Percentiles rank a stretch among this genome's conserved stretches.
These are phyloP conservation scores for Ophraella communa DNA, from an alignment of 2,888 invertebrate species.

Conservation along the genomic window DNA sequence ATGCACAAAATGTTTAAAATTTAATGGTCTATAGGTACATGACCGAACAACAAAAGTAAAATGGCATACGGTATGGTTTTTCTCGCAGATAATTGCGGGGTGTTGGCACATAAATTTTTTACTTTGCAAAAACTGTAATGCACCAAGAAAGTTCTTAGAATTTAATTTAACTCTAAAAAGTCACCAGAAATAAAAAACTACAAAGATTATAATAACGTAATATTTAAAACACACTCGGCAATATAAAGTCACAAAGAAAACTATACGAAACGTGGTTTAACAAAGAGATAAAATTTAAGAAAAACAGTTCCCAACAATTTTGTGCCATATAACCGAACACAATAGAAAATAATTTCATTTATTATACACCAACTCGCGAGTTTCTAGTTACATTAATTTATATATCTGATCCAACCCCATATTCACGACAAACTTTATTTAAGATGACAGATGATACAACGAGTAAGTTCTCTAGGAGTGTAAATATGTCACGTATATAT, in stretches of 20 bases:
- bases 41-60: neutral
- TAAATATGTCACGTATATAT: neutral
- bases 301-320: too few relatives aligned
- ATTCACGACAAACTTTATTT: neutral
- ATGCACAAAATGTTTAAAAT: neutral
- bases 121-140: too few relatives aligned
- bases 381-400: neutral
- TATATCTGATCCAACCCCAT: neutral
- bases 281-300: too few relatives aligned
- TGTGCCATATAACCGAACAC: too few relatives aligned
- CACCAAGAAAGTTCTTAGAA: too few relatives aligned
- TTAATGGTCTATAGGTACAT: neutral
- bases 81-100: neutral
- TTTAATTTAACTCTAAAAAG: too few relatives aligned
- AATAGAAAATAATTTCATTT: too few relatives aligned
- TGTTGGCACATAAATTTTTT: neutral
- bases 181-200: too few relatives aligned
- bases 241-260: too few relatives aligned
- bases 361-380: neutral
- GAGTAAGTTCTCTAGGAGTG: neutral
- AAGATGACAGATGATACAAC: neutral
- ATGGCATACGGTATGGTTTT: neutral
- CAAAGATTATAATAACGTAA: too few relatives aligned
- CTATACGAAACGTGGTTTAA: too few relatives aligned
- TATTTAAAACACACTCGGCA: too few relatives aligned